Evolutionary conservation across 2,797 vertebrate genomes (phyloP), one percentile per base, ranked within the genome.

Genomic region (Siniperca scherzeri): DNA sequence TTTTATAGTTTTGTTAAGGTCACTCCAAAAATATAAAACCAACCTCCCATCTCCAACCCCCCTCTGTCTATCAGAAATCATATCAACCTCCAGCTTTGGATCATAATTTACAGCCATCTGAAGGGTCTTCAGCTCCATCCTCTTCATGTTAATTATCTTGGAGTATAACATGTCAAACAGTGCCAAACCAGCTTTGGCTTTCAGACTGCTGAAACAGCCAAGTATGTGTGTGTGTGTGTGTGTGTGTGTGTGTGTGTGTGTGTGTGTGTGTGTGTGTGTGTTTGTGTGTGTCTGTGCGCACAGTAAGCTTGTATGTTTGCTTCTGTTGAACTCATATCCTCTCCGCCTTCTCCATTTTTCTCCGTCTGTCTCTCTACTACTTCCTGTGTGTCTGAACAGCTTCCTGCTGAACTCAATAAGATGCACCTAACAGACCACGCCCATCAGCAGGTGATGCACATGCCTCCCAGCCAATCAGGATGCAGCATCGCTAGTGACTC

Each of bases 401-500:
- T 99, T 93, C 98, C 98, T 89, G 97, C 97, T 40, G 98, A 99
- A 92, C 97, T 99, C 84, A 97, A 96, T 93, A 99, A 99, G 96
- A 98, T 99, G 97, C 98, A 99, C 75, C 96, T 99, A 77, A 97
- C 97, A 6, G 98, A 99, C 92, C 97, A 95, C 81, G 95, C 97
- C 91, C 98, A 98, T 80, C 96, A 96, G 56, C 98, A 98, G 94
- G 96, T 97, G 96, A 96, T 96, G 61, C 97, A 98, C 9, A 96
- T 99, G 89, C 95, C 98, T 59, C 96, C 98, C 36, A 99, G 98
- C 96, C 98, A 99, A 89, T 99, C 98, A 13, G 98, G 97, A 68
- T 99, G 98, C 93, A 99, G 98, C 89, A 99, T 99, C 60, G 97
- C 98, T 89, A 99, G 98, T 67, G 98, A 99, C 91, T 99, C 98